Percentiles rank a stretch among this genome's conserved stretches.
These are phyloP conservation scores for Lucilia sericata DNA, from an alignment of 1,140 invertebrate species.

Conservation along the genomic window DNA sequence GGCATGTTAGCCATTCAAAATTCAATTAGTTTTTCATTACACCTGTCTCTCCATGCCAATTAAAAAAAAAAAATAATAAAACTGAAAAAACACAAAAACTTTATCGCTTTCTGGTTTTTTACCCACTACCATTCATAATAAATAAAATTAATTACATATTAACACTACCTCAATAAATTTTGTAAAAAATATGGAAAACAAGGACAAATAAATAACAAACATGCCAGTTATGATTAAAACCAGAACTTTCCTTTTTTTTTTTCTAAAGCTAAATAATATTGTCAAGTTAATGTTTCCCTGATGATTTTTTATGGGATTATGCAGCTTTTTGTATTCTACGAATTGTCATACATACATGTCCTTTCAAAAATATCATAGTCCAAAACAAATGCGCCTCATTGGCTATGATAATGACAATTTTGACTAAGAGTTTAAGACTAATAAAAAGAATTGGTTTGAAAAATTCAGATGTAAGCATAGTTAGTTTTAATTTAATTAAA, in stretches of 20 bases:
- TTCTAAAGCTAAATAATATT: too few relatives aligned
- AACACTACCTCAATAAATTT: conserved; percentile 42
- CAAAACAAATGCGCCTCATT: too few relatives aligned
- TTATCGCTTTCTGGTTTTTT: neutral
- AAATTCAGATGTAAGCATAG: too few relatives aligned
- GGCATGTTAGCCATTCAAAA: conserved; percentile 23
- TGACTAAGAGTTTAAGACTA: too few relatives aligned
- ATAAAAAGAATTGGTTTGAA: too few relatives aligned
- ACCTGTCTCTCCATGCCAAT: neutral
- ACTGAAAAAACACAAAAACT: neutral
- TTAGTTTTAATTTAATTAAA: too few relatives aligned
- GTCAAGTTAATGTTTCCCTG: neutral
- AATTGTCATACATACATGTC: too few relatives aligned
- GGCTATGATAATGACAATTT: too few relatives aligned
- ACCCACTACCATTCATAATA: conserved; percentile 21
- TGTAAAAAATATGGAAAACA: neutral
- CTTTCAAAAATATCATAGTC: too few relatives aligned
- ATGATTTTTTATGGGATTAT: neutral
- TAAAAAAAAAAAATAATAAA: neutral
- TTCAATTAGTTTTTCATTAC: conserved; percentile 37
- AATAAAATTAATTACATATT: conserved; percentile 44
- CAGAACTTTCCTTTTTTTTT: neutral
- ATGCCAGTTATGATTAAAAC: conserved; percentile 40
- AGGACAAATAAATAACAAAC: conserved; percentile 24
- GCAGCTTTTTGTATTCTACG: too few relatives aligned